A percentile compares a stretch with the other conserved stretches of the same genome.
Conservation (phyloP, 35 echinoderm and acorn worm species). For the Apostichopus parvimensis region DNA sequence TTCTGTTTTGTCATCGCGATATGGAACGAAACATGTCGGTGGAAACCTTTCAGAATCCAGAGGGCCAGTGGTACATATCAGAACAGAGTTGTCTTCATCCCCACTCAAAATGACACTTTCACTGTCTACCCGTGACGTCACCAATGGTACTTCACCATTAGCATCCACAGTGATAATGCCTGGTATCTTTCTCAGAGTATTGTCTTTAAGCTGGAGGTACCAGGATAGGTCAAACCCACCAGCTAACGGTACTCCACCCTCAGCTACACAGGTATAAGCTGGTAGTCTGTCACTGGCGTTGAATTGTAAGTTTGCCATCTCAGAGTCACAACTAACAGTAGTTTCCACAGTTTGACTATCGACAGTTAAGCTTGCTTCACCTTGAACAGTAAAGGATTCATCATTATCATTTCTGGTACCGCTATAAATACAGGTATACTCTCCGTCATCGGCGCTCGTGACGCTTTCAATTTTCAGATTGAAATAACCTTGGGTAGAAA, state of each 20-base stretch:
- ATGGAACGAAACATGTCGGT: neutral
- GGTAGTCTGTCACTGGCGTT: neutral
- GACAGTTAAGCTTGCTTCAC: neutral
- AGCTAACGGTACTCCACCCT: slow-evolving; percentile 21
- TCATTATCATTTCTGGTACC: neutral
- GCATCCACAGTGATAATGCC: neutral
- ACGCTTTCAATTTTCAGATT: slow-evolving; percentile 20
- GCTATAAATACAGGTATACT: slow-evolving; percentile 19
- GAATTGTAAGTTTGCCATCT: neutral
- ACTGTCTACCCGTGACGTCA: neutral
- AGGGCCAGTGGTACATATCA: slow-evolving; percentile 8
- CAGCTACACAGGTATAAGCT: neutral
- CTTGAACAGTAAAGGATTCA: neutral
- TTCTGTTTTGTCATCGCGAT: neutral
- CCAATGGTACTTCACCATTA: neutral
- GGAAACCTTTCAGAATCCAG: neutral
- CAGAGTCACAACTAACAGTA: neutral
- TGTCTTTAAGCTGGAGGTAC: slow-evolving; percentile 24
- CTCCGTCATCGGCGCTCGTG: neutral
- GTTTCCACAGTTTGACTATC: neutral
- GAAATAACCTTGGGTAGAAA: slow-evolving; percentile 1
- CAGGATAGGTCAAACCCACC: neutral
- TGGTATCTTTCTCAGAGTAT: neutral
- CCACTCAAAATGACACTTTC: neutral
- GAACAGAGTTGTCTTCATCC: slow-evolving; percentile 3